Evolutionary conservation across 2,797 vertebrate genomes (phyloP).

Genomic region (Ceryle rudis): DNA sequence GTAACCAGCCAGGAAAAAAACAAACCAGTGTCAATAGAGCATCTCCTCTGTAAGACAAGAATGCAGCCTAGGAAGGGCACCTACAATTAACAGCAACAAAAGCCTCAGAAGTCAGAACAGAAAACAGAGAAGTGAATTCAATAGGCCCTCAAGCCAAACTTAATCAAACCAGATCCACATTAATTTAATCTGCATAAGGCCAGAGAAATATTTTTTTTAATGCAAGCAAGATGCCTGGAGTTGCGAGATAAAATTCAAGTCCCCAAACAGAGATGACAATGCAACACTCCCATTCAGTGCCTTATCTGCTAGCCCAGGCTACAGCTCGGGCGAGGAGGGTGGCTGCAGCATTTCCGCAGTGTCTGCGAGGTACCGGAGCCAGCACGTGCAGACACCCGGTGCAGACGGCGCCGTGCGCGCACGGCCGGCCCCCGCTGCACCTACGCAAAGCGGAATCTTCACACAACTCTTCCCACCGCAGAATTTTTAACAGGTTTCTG

Average conservation of each 20-base stretch:
- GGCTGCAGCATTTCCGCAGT: neutral
- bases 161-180: neutral
- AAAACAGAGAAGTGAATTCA: neutral
- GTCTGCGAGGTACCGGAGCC: neutral
- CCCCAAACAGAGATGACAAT: neutral
- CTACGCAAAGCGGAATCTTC: accelerated
- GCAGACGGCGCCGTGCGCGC: accelerated
- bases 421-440: accelerated
- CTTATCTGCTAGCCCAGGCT: neutral
- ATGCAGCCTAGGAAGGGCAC: neutral
- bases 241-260: neutral
- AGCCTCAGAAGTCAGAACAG: neutral
- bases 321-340: neutral
- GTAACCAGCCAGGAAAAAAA: accelerated
- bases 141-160: neutral
- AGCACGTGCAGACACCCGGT: too few relatives aligned
- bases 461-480: neutral
- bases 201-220: neutral
- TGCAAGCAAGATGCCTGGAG: neutral
- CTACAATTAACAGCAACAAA: neutral
- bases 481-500: neutral
- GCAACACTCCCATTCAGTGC: neutral
- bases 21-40: neutral
- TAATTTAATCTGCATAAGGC: neutral
- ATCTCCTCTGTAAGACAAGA: neutral